phyloP scores from a whole-genome alignment of 2,797 vertebrate genomes.

The Rhinogobio ventralis region DNA sequence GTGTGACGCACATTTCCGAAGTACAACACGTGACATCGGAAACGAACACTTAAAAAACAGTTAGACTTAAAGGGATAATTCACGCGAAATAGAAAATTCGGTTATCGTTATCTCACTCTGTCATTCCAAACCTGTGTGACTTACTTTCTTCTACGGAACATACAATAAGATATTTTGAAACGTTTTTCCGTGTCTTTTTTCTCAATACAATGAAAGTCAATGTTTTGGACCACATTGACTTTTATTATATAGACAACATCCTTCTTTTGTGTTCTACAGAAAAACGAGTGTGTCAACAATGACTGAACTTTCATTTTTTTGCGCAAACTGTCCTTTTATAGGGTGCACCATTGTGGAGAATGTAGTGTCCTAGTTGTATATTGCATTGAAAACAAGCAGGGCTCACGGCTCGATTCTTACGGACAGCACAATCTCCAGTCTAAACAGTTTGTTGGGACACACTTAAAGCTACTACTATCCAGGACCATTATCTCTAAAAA shows the following conservation, averaged over 20 bases:
- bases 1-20: conserved; percentile 65
- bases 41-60: conserved; percentile 59
- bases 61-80: conserved; percentile 4
- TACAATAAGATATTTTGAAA: not conserved
- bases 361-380: conserved; percentile 66
- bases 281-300: not conserved
- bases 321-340: not conserved
- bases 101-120: not conserved
- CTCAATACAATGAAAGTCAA: not conserved
- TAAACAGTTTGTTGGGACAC: conserved; percentile 38
- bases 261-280: not conserved
- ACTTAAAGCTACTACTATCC: conserved; percentile 49
- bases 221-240: not conserved
- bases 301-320: not conserved
- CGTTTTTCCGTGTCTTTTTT: no score
- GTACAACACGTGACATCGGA: conserved; percentile 40
- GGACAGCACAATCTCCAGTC: conserved; percentile 6
- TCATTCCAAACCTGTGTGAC: not conserved
- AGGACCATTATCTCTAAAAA: conserved; percentile 25
- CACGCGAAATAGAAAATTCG: not conserved
- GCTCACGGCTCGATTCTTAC: not conserved
- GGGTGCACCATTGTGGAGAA: conserved; percentile 74
- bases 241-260: not conserved
- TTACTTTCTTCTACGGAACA: not conserved
- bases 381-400: conserved; percentile 21